Evolutionary conservation across 2,888 invertebrate species (phyloP), one percentile per base, ranked within the genome.

Genomic region (Drosophila siamana): DNA sequence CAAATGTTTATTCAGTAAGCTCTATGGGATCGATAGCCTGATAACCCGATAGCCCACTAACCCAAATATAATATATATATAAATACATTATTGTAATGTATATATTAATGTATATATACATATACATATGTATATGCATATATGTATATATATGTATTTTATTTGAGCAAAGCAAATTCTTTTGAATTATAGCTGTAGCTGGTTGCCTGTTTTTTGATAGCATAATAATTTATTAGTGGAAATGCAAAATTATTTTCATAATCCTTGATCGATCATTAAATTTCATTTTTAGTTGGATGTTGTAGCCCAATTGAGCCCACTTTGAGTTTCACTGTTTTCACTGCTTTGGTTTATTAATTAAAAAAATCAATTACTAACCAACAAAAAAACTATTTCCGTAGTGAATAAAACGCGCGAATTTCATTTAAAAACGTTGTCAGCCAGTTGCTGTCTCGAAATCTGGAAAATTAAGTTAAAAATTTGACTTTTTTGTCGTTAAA

Each of bases 21-120:
- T 54, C 40, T 28, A 41, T 54, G 52, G 41, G 52, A 54, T 54
- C 52, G 52, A 54, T 54, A 54, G 52, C 52, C 52, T 54, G 52
- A 51, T 38, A 51, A 38, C 51, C 51, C 15, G 52, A 54, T 54
- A 41, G 41, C 52, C 52, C 41, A 54, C 52, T 54, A 54, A 54
- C 52, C 52, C 41, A 41, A 54, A 41, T n/a, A 33, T 33, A 54
- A 41, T n/a, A 33, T 33, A 33, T 33, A 33, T 33, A n/a, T 33
- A 33, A 7, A 1, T 26, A 26, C 7, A 7, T n/a, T n/a, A n/a
- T n/a, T n/a, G n/a, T n/a, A n/a, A n/a, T n/a, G n/a, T 33, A 33
- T 33, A 33, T 33, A n/a, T 33, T n/a, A 7, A 1, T 26, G 6
- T 26, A 33, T n/a, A n/a, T n/a, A 33, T 4, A 33, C n/a, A 33